phyloP scores from a whole-genome alignment of 2,797 vertebrate genomes.

The Gadopsis bispinosus region DNA sequence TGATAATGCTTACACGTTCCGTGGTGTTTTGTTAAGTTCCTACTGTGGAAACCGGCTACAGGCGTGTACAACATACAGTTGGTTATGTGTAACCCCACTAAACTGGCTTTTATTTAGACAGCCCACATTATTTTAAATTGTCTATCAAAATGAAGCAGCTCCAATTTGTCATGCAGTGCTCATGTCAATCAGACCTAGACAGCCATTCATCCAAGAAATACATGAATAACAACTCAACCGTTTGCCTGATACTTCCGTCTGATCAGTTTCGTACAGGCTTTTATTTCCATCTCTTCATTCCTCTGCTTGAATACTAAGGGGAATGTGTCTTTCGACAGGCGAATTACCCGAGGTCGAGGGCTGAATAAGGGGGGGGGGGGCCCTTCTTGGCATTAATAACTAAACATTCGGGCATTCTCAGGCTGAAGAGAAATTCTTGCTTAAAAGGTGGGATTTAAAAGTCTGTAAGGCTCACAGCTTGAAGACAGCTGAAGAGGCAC shows the following conservation, averaged over 20 bases:
- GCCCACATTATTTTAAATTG: conserved; percentile 24
- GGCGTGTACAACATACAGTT: conserved; percentile 14
- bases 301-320: conserved; percentile 60
- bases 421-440: conserved; percentile 74
- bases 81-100: conserved; percentile 49
- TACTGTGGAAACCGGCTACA: not conserved
- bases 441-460: conserved; percentile 82
- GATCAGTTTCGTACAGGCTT: conserved; percentile 51
- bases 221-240: conserved; percentile 29
- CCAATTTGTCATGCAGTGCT: conserved; percentile 19
- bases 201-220: conserved; percentile 33
- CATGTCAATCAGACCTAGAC: conserved; percentile 23
- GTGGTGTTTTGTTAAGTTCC: not conserved
- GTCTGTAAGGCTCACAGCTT: conserved; percentile 71
- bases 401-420: conserved; percentile 76
- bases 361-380: conserved; percentile 50
- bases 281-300: conserved; percentile 53
- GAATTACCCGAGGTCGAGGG: conserved; percentile 74
- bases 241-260: conserved; percentile 43
- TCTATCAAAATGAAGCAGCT: conserved; percentile 25
- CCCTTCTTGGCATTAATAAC: conserved; percentile 76
- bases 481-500: conserved; percentile 67
- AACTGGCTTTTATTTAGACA: conserved; percentile 18
- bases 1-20: not conserved
- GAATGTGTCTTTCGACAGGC: conserved; percentile 65